Conservation (phyloP, 2,797 vertebrate genomes). For the Poeciliopsis infans region DNA sequence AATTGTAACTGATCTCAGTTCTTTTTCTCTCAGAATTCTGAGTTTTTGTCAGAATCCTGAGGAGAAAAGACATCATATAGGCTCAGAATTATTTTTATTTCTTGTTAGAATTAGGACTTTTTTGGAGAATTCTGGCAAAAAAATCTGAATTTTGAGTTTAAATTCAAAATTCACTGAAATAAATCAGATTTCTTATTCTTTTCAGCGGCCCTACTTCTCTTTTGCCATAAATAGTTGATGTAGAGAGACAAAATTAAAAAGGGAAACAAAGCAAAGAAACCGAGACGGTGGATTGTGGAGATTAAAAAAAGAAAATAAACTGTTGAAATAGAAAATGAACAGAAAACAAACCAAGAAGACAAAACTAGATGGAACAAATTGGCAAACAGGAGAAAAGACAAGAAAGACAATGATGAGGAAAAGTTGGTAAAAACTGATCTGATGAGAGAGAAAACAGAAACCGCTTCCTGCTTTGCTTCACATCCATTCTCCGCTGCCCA, state of each 20-base stretch:
- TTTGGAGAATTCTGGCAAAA: too few species aligned
- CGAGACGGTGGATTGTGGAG: not conserved
- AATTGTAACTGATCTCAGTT: too few species aligned
- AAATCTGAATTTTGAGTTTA: too few species aligned
- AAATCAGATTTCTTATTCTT: too few species aligned
- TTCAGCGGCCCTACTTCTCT: too few species aligned
- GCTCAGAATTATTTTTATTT: too few species aligned
- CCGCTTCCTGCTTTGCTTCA: conserved; percentile 35
- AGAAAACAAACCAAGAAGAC: not conserved
- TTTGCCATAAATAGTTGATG: not conserved
- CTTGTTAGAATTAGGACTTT: too few species aligned
- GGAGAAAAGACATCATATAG: too few species aligned
- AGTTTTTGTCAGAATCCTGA: too few species aligned
- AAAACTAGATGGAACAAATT: not conserved
- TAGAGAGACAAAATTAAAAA: not conserved
- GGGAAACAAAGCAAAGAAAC: not conserved
- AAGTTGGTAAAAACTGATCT: conserved; percentile 30
- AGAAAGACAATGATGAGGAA: conserved; percentile 14
- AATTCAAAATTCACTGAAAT: too few species aligned
- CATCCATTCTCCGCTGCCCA: conserved; percentile 53
- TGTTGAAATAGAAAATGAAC: not conserved
- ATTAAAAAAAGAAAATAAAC: not conserved
- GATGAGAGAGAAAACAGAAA: conserved; percentile 34
- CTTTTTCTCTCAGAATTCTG: too few species aligned
- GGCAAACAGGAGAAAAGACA: conserved; percentile 11